These are phyloP conservation scores for Manis crassicaudata DNA, from an alignment of 2,797 vertebrate genomes.

Conservation along the genomic window DNA sequence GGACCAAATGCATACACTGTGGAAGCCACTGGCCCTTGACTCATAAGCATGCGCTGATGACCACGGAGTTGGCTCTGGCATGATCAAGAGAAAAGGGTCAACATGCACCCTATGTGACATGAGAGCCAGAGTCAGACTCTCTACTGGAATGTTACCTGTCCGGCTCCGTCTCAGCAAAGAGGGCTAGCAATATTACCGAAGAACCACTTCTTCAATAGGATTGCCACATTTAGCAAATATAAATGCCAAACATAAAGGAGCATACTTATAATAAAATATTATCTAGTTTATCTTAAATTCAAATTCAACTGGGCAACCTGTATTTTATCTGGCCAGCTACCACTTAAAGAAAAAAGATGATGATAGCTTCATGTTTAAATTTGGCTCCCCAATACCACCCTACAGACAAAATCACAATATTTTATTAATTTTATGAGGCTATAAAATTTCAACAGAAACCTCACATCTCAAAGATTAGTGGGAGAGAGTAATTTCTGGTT, in stretches of 20 bases:
- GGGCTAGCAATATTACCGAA: neutral
- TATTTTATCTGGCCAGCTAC: neutral
- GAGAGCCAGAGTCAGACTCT: neutral
- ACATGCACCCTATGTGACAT: neutral
- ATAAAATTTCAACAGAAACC: neutral
- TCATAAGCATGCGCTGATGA: neutral
- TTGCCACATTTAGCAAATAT: neutral
- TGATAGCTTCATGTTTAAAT: neutral
- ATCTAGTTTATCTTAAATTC: neutral
- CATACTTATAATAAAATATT: neutral
- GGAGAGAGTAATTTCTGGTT: neutral
- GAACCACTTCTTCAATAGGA: neutral
- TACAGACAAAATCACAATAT: neutral
- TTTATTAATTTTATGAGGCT: neutral
- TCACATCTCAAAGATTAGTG: neutral
- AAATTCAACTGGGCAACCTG: neutral
- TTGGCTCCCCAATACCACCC: neutral
- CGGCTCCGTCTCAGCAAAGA: neutral
- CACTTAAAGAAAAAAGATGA: neutral
- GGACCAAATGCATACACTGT: neutral
- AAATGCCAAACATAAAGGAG: neutral
- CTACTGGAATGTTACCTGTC: neutral
- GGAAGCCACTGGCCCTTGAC: neutral
- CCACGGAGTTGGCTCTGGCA: neutral
- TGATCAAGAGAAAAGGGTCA: neutral